phyloP scores from a whole-genome alignment of 2,797 vertebrate species.

The Rousettus madagascariensis region DNA sequence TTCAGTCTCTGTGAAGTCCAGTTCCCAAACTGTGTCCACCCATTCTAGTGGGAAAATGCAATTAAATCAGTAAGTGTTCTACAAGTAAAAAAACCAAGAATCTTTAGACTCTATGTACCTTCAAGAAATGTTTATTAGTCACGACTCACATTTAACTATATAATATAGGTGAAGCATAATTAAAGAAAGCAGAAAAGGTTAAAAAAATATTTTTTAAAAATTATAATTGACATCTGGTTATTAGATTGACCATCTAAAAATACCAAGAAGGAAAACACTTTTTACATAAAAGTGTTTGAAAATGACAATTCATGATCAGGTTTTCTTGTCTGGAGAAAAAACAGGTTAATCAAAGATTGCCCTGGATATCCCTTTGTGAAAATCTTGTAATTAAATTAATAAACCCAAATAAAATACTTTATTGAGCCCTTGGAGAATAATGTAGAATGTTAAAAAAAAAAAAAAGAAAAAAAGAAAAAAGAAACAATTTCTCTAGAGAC shows the following conservation, averaged over 20 bases:
- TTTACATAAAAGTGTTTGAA: neutral
- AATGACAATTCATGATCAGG: neutral
- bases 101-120: neutral
- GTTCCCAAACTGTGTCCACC: slow-evolving; percentile 91
- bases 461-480: neutral
- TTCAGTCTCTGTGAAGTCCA: slow-evolving; percentile 90
- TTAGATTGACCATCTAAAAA: slow-evolving; percentile 1
- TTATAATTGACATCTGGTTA: neutral
- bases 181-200: neutral
- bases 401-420: neutral
- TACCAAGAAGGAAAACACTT: neutral
- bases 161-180: neutral
- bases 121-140: neutral
- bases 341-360: neutral
- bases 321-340: neutral
- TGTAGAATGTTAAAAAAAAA: neutral
- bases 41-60: slow-evolving; percentile 86
- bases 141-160: neutral
- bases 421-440: neutral
- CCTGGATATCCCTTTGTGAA: neutral
- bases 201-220: neutral
- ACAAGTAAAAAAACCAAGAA: neutral
- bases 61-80: neutral
- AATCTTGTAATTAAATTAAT: neutral
- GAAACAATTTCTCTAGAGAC: neutral